Conservation (phyloP, 2,888 invertebrate species). For the Iselma pallidipennis region DNA sequence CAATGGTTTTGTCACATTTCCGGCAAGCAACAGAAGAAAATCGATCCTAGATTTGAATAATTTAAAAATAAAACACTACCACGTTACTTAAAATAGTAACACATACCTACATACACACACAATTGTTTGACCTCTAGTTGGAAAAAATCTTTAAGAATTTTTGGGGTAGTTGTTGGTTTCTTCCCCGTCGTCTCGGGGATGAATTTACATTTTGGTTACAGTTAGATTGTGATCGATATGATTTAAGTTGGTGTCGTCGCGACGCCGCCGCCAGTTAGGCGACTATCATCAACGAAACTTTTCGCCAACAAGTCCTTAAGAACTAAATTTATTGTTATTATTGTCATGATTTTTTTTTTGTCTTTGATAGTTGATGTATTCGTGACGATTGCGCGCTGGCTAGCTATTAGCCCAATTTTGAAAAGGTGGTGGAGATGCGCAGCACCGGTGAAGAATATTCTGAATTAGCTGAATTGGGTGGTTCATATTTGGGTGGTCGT, state of each 20-base stretch:
- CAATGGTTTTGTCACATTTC: too few species aligned
- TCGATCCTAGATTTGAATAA: too few species aligned
- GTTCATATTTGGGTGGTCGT: slow-evolving; percentile 48
- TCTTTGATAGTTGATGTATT: slow-evolving; percentile 48
- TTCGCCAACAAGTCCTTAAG: background rate
- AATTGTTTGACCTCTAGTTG: too few species aligned
- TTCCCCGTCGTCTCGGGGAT: too few species aligned
- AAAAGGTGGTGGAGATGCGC: slow-evolving; percentile 45
- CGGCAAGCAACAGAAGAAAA: too few species aligned
- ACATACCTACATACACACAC: too few species aligned
- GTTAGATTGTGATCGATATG: slow-evolving; percentile 14
- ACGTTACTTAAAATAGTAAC: too few species aligned
- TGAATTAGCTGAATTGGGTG: slow-evolving; percentile 56
- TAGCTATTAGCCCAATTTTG: slow-evolving; percentile 23
- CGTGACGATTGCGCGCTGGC: slow-evolving; percentile 52
- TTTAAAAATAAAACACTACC: too few species aligned
- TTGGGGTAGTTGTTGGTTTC: too few species aligned
- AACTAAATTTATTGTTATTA: background rate
- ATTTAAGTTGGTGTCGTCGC: slow-evolving; percentile 12
- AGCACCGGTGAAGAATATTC: slow-evolving; percentile 53
- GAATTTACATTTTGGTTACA: background rate
- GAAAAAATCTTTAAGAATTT: too few species aligned
- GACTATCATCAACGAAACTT: background rate
- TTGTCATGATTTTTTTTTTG: slow-evolving; percentile 11
- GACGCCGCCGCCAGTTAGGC: slow-evolving; percentile 9